Conservation (phyloP, 2,888 invertebrate genomes). For the Zygogramma bicolorata region DNA sequence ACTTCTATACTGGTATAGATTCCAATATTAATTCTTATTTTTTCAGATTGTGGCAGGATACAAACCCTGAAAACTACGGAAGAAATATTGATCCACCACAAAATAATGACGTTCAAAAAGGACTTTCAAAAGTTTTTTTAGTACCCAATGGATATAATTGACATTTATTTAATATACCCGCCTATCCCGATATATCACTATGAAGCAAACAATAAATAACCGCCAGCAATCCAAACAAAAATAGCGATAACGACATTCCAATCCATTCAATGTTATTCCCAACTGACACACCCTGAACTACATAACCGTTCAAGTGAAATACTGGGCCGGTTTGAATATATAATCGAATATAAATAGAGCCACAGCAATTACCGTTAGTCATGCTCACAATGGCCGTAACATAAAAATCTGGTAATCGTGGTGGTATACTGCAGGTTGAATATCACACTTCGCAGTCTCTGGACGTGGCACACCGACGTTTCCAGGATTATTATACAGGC, state of each 20-base stretch:
- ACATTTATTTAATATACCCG: too few species aligned
- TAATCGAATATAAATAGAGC: slow-evolving; percentile 6
- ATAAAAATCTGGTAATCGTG: slow-evolving; percentile 7
- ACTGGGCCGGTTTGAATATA: background rate
- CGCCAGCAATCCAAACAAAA: background rate
- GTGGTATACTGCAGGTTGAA: background rate
- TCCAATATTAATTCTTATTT: too few species aligned
- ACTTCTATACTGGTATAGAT: too few species aligned
- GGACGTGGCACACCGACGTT: background rate
- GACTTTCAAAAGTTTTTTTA: too few species aligned
- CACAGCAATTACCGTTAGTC: slow-evolving; percentile 1
- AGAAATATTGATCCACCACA: too few species aligned
- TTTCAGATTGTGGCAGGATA: too few species aligned
- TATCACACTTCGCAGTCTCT: background rate
- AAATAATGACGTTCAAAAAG: too few species aligned
- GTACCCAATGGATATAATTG: too few species aligned
- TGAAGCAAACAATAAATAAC: too few species aligned
- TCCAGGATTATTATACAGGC: slow-evolving; percentile 2
- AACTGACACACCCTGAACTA: background rate
- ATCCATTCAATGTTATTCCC: background rate
- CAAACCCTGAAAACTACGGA: too few species aligned
- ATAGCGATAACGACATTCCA: background rate
- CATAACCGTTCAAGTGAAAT: slow-evolving; percentile 5
- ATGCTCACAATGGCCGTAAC: background rate
- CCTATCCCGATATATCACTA: too few species aligned